Base-by-base conservation (phyloP, 2,113 vertebrate species). In the Poicephalus meyeri region DNA sequence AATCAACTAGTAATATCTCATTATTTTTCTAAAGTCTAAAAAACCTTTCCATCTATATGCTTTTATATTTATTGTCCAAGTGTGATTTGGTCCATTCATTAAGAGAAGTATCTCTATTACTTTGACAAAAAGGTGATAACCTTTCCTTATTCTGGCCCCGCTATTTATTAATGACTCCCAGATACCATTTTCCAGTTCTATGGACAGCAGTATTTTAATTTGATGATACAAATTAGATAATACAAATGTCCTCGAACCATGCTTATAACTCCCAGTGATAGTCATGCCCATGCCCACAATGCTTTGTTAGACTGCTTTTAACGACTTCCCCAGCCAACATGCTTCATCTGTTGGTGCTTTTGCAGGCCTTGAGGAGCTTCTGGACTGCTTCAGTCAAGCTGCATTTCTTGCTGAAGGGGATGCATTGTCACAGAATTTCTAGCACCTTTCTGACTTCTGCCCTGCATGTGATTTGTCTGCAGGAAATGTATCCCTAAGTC, bases 51-150 rank as follows among this genome's bases (percentile, higher is more conserved):
- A 3, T 87, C 66, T 90, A 7, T 87, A 52, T 71, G 73, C 52
- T 55, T 95, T 94, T 94, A 81, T 95, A 87, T 96, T 95, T 96
- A 95, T 94, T 86, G 78, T 91, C 65, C 50, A 66, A 5, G 5
- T 18, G 33, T 88, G 70, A 88, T 71, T 94, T 61, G 37, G 42
- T n/a, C 31, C 63, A 93, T 91, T 96, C 88, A 89, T 97, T 97
- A 94, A 79, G 64, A 96, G 92, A 97, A 95, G 10, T 82, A 86
- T 91, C 86, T 96, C 78, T 89, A 88, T 97, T 94, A 87, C 66
- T 81, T 82, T 96, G 96, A 94, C 83, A 94, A 81, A 97, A 97
- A 93, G 89, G 86, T 95, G 93, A 97, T 95, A 96, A 86, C 65
- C 60, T 95, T 93, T 64, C 89, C 74, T 95, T 93, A 81, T 71